Conservation (phyloP, 2,113 vertebrate species). For the Leucopsar rothschildi region DNA sequence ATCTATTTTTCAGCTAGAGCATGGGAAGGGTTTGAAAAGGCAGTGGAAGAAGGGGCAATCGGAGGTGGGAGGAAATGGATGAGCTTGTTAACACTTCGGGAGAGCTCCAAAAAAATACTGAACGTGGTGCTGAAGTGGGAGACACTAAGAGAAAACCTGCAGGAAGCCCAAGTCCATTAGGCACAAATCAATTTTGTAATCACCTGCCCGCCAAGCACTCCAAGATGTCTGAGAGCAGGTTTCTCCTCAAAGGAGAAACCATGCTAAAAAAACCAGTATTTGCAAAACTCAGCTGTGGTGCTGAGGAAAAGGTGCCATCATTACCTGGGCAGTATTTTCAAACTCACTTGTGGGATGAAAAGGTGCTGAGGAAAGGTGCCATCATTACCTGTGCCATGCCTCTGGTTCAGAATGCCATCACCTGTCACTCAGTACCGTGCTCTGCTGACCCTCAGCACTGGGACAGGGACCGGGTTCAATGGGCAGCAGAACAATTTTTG, state of each 20-base stretch:
- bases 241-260: slow-evolving; percentile 5
- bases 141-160: background rate
- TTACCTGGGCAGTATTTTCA: background rate
- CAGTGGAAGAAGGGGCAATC: background rate
- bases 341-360: no score
- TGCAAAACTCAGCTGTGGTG: background rate
- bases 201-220: background rate
- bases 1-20: background rate
- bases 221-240: slow-evolving; percentile 1
- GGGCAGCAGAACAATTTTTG: background rate
- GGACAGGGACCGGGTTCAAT: rapidly evolving
- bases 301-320: background rate
- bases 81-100: slow-evolving; percentile 1
- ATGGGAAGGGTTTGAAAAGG: background rate
- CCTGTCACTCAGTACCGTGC: rapidly evolving
- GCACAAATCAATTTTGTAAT: slow-evolving; percentile 47
- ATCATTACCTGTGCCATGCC: background rate
- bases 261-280: slow-evolving; percentile 4
- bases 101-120: background rate
- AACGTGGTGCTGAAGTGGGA: background rate
- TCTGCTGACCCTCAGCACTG: background rate
- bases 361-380: background rate
- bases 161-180: slow-evolving; percentile 34
- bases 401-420: background rate
- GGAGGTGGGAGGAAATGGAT: background rate